These are phyloP conservation scores for Vanessa atalanta DNA, from an alignment of 1,140 invertebrate species.

Conservation along the genomic window DNA sequence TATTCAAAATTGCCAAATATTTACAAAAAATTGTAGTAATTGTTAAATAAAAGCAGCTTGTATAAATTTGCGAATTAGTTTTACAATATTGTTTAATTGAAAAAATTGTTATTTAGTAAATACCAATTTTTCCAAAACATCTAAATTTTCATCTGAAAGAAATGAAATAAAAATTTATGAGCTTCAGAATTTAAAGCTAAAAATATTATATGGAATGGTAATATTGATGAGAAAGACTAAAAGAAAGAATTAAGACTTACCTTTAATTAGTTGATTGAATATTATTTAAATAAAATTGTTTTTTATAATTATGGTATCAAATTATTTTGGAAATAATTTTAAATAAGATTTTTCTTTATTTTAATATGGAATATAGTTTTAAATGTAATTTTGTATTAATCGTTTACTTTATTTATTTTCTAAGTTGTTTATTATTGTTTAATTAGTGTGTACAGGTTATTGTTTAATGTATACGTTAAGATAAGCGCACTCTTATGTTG, in stretches of 20 bases:
- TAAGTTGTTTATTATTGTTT: background rate
- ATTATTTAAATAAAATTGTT: too few relatives aligned
- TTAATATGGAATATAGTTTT: background rate
- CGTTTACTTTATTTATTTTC: background rate
- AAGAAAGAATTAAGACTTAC: background rate
- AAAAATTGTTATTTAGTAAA: background rate
- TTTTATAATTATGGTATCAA: too few relatives aligned
- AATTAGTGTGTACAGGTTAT: background rate
- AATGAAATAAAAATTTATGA: background rate
- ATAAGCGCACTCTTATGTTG: slow-evolving; percentile 22
- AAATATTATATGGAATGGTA: slow-evolving; percentile 8
- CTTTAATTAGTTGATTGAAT: background rate
- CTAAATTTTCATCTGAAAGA: background rate
- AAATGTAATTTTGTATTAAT: background rate
- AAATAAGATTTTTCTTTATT: background rate
- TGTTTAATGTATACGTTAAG: slow-evolving; percentile 10
- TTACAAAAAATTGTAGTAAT: background rate
- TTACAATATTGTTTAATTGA: background rate
- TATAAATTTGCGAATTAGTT: background rate
- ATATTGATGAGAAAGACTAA: background rate
- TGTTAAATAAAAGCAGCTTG: background rate
- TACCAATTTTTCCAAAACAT: background rate
- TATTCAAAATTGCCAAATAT: background rate
- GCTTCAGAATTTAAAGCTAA: slow-evolving; percentile 2
- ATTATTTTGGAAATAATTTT: background rate